Percentiles rank a stretch among this genome's conserved stretches.
Evolutionary conservation across 2,888 invertebrate species (phyloP).

Genomic region (Erebia ligea): DNA sequence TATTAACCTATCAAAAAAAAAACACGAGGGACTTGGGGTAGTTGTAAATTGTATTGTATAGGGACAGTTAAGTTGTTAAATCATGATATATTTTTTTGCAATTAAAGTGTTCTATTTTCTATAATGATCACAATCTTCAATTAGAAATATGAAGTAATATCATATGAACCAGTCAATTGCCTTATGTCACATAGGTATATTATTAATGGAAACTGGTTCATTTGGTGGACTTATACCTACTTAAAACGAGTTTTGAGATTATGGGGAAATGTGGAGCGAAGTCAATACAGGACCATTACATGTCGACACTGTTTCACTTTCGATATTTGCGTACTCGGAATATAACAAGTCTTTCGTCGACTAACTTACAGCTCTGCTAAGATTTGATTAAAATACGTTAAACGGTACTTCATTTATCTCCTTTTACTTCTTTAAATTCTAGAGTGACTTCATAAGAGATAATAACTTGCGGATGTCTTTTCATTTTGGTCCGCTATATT

Average conservation of each 20-base stretch:
- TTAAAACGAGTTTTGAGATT: slow-evolving; percentile 55
- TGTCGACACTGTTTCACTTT: slow-evolving; percentile 67
- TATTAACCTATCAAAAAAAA: too few relatives aligned
- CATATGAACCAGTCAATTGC: slow-evolving; percentile 20
- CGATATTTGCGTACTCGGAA: slow-evolving; percentile 52
- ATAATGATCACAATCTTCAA: slow-evolving; percentile 9
- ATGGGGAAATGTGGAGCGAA: slow-evolving; percentile 70
- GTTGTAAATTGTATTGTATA: too few relatives aligned
- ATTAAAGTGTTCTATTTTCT: neutral
- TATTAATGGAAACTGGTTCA: slow-evolving; percentile 22
- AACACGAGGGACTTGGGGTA: too few relatives aligned
- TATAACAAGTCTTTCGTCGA: slow-evolving; percentile 11
- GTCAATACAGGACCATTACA: slow-evolving; percentile 49
- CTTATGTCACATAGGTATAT: slow-evolving; percentile 19
- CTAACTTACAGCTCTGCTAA: neutral
- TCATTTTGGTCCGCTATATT: too few relatives aligned
- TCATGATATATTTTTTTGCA: neutral
- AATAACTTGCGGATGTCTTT: too few relatives aligned
- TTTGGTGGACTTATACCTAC: slow-evolving; percentile 48
- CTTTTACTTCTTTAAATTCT: too few relatives aligned
- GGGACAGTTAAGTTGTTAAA: too few relatives aligned
- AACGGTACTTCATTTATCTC: too few relatives aligned
- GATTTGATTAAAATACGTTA: neutral
- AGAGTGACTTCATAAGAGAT: too few relatives aligned
- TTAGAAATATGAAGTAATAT: slow-evolving; percentile 14